Conservation (phyloP, 2,113 vertebrate genomes). For the Hydrochoerus hydrochaeris region DNA sequence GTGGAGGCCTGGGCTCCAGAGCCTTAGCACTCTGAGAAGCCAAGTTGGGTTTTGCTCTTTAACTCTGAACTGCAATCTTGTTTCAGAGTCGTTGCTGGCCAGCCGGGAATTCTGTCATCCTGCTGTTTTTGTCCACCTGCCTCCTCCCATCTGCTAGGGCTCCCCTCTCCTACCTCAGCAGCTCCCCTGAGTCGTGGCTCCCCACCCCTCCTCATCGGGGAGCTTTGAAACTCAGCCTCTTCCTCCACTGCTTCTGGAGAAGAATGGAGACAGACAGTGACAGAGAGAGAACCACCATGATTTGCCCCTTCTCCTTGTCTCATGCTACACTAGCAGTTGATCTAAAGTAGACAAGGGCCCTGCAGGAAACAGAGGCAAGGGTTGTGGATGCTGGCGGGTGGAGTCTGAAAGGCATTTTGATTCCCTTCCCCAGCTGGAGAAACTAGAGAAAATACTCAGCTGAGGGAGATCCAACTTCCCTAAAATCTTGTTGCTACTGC, state of each 20-base stretch:
- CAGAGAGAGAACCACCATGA: neutral
- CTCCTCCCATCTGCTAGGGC: neutral
- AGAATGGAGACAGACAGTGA: neutral
- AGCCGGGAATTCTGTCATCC: neutral
- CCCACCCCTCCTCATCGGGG: neutral
- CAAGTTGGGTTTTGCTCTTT: neutral
- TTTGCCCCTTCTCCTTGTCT: no score
- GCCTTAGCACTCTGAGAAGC: neutral
- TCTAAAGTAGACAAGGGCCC: neutral
- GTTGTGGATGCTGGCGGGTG: neutral
- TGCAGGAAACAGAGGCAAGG: neutral
- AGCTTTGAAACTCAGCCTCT: neutral
- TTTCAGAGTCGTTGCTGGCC: neutral
- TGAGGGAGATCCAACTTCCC: neutral
- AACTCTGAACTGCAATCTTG: neutral
- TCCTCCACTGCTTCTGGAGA: neutral
- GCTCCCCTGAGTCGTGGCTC: neutral
- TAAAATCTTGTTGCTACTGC: neutral
- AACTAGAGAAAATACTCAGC: neutral
- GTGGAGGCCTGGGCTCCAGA: neutral
- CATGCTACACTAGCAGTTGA: neutral
- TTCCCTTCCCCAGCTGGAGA: neutral
- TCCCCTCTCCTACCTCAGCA: neutral
- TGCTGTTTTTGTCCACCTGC: neutral
- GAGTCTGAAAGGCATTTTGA: neutral